Conservation (phyloP, 64 coral and sea anemone species). For the Stylophora pistillata region DNA sequence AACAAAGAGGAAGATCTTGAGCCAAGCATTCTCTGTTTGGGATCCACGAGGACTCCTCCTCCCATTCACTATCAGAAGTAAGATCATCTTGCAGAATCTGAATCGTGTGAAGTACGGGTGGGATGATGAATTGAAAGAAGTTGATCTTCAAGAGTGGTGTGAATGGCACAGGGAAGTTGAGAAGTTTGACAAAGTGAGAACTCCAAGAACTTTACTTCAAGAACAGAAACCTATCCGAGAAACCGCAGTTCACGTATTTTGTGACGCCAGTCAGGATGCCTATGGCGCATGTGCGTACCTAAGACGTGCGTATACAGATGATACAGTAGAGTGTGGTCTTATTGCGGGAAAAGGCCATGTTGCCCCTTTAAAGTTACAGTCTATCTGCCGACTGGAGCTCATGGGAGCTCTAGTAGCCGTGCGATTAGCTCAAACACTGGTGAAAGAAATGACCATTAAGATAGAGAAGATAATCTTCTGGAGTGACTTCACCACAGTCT, state of each 20-base stretch:
- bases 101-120: no score
- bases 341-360: no score
- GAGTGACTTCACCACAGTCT: conserved; percentile 38
- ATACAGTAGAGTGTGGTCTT: no score
- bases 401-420: no score
- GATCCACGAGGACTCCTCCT: conserved; percentile 13
- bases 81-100: no score
- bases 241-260: background rate
- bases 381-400: no score
- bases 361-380: no score
- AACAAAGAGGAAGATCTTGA: conserved; percentile 7
- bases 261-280: conserved; percentile 3
- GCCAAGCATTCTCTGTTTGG: background rate
- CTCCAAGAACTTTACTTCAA: background rate
- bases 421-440: no score
- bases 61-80: conserved; percentile 4
- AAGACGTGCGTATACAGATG: background rate
- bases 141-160: background rate
- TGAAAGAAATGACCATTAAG: background rate
- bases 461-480: background rate
- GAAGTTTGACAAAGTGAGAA: background rate
- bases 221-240: background rate
- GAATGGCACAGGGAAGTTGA: background rate
- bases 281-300: conserved; percentile 15
- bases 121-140: background rate